phyloP scores from a whole-genome alignment of 2,797 vertebrate genomes.

The Limnodromus scolopaceus region DNA sequence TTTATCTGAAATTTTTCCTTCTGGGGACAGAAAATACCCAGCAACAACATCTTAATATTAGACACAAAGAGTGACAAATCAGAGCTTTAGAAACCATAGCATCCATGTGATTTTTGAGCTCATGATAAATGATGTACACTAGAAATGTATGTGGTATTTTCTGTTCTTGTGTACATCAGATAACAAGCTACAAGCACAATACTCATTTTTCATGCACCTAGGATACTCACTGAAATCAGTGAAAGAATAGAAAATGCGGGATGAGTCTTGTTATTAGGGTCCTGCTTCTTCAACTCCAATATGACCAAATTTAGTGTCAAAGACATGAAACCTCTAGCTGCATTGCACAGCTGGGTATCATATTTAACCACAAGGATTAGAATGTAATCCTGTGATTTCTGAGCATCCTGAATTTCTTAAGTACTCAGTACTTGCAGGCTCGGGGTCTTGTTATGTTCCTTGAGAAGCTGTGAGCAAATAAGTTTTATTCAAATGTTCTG shows the following conservation, averaged over 20 bases:
- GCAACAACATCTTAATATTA: conserved; percentile 7
- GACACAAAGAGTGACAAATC: background rate
- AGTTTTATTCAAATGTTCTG: background rate
- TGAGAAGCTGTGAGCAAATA: background rate
- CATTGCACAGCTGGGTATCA: conserved; percentile 26
- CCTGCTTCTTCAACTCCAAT: background rate
- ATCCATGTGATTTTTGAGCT: background rate
- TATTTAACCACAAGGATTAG: conserved; percentile 38
- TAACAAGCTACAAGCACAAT: background rate
- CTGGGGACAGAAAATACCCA: background rate
- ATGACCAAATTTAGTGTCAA: conserved; percentile 7
- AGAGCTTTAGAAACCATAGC: background rate
- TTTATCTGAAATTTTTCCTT: conserved; percentile 29
- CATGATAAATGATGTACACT: background rate
- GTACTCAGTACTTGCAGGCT: background rate
- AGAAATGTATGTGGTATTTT: background rate
- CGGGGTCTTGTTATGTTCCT: background rate
- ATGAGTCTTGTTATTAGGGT: background rate
- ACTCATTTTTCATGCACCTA: background rate
- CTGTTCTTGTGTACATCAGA: background rate
- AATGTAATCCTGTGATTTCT: conserved; percentile 37
- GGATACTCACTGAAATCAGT: background rate
- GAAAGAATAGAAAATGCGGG: background rate
- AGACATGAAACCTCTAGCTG: conserved; percentile 23
- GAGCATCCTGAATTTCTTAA: conserved; percentile 27